Percentiles rank a stretch among this genome's conserved stretches.
Evolutionary conservation across 2,797 vertebrate genomes (phyloP).

Genomic region (Todus mexicanus): DNA sequence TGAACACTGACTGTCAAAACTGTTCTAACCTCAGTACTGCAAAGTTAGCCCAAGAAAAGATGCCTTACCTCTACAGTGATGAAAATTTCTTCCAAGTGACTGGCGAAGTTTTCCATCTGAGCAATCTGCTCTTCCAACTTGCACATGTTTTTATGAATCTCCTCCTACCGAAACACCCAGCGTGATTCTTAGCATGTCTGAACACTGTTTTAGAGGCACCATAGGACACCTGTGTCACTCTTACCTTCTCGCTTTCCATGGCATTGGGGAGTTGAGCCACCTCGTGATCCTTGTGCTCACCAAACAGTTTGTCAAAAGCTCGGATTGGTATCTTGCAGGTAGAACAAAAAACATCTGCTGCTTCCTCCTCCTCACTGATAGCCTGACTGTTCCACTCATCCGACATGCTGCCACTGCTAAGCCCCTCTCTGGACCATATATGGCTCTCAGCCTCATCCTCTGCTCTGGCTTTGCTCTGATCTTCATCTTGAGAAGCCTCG

Average conservation of each 20-base stretch:
- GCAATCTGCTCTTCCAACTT: slow-evolving; percentile 85
- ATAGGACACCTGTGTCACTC: background rate
- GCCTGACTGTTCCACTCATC: slow-evolving; percentile 52
- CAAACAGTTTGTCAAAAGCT: slow-evolving; percentile 52
- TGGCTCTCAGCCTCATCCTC: slow-evolving; percentile 17
- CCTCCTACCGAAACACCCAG: slow-evolving; percentile 72
- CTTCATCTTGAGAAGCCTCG: background rate
- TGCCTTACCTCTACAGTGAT: slow-evolving; percentile 91
- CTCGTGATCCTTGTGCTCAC: slow-evolving; percentile 71
- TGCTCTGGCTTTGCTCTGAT: slow-evolving; percentile 31
- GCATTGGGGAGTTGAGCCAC: slow-evolving; percentile 67
- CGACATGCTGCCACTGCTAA: slow-evolving; percentile 36
- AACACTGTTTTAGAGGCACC: background rate
- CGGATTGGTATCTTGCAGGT: slow-evolving; percentile 74
- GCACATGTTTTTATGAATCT: slow-evolving; percentile 77
- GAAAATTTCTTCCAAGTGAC: slow-evolving; percentile 96
- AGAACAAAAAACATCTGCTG: slow-evolving; percentile 72
- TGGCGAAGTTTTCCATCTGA: slow-evolving; percentile 92
- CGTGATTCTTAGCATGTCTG: background rate
- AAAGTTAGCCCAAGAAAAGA: background rate
- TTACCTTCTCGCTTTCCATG: slow-evolving; percentile 75
- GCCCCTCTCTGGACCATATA: slow-evolving; percentile 33
- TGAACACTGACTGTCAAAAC: background rate
- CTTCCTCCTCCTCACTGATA: slow-evolving; percentile 66
- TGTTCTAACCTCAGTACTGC: background rate